Evolutionary conservation across 2,888 invertebrate species (phyloP).

Genomic region (Drosophila basisetae): DNA sequence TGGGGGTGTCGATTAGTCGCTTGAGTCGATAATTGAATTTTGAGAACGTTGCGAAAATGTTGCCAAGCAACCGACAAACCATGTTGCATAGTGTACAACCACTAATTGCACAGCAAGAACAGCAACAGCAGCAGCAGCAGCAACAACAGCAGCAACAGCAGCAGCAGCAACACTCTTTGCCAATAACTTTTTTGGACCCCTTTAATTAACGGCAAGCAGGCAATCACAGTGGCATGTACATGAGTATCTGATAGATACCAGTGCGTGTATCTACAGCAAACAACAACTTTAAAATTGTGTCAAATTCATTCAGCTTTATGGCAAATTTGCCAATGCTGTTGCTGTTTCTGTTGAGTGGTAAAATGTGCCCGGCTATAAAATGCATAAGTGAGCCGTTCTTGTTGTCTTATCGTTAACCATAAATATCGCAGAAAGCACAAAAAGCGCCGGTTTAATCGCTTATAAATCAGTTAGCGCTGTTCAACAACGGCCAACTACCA

Average conservation of each 20-base stretch:
- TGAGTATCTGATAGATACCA: slow-evolving; percentile 6
- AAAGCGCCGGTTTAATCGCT: slow-evolving; percentile 55
- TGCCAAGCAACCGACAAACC: not conserved
- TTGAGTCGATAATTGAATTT: not conserved
- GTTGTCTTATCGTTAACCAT: slow-evolving; percentile 13
- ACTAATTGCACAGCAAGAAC: slow-evolving; percentile 13
- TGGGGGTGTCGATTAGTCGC: not conserved
- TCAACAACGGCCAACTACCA: slow-evolving; percentile 2
- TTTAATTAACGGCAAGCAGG: slow-evolving; percentile 45
- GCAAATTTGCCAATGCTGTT: not conserved
- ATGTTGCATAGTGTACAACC: slow-evolving; percentile 5
- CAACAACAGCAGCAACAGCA: not conserved
- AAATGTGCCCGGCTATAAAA: slow-evolving; percentile 29
- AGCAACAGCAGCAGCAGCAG: not conserved
- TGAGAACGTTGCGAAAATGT: slow-evolving; percentile 9
- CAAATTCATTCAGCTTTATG: slow-evolving; percentile 2
- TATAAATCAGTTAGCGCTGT: slow-evolving; percentile 66
- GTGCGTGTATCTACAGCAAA: not conserved
- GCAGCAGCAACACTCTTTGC: slow-evolving; percentile 3
- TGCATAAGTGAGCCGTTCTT: not conserved
- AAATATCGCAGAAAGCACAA: slow-evolving; percentile 20
- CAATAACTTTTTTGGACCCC: slow-evolving; percentile 12
- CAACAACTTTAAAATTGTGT: slow-evolving; percentile 3
- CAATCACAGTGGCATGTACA: slow-evolving; percentile 35
- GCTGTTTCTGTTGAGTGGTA: slow-evolving; percentile 24